Evolutionary conservation across 2,888 invertebrate genomes (phyloP).

Genomic region (Drosophila mettleri): DNA sequence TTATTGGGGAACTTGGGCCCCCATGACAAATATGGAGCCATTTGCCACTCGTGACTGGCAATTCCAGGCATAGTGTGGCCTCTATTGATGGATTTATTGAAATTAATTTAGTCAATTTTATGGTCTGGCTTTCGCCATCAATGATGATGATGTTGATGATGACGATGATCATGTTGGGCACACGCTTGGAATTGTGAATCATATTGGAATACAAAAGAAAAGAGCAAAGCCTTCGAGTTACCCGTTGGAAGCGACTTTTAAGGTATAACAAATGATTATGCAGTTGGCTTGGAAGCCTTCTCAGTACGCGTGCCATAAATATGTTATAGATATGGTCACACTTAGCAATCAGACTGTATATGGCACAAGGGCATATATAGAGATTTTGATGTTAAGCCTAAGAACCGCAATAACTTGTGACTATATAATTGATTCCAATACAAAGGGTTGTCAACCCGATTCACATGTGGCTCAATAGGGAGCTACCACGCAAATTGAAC

Average conservation of each 20-base stretch:
- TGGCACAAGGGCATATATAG: not conserved
- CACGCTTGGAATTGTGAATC: slow-evolving; percentile 43
- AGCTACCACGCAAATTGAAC: not conserved
- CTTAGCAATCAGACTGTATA: slow-evolving; percentile 25
- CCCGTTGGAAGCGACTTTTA: slow-evolving; percentile 16
- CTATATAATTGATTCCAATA: too few relatives aligned
- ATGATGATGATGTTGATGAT: slow-evolving; percentile 12
- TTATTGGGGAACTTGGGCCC: slow-evolving; percentile 21
- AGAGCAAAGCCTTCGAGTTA: slow-evolving; percentile 15
- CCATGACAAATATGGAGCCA: slow-evolving; percentile 31
- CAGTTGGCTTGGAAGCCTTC: slow-evolving; percentile 6
- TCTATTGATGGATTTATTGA: slow-evolving; percentile 75
- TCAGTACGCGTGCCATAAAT: slow-evolving; percentile 7
- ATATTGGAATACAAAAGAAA: slow-evolving; percentile 10
- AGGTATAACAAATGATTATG: slow-evolving; percentile 11
- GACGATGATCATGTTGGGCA: slow-evolving; percentile 15
- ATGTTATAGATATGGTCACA: slow-evolving; percentile 24
- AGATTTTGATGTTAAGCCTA: too few relatives aligned
- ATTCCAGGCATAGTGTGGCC: slow-evolving; percentile 35
- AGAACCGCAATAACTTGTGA: not conserved
- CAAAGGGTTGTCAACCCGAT: not conserved
- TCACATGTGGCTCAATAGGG: not conserved
- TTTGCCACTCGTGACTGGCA: slow-evolving; percentile 37
- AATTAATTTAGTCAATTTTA: slow-evolving; percentile 67
- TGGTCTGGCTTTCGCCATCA: slow-evolving; percentile 27